These are phyloP conservation scores for Aricia agestis DNA, from an alignment of 1,140 invertebrate species.

Conservation along the genomic window DNA sequence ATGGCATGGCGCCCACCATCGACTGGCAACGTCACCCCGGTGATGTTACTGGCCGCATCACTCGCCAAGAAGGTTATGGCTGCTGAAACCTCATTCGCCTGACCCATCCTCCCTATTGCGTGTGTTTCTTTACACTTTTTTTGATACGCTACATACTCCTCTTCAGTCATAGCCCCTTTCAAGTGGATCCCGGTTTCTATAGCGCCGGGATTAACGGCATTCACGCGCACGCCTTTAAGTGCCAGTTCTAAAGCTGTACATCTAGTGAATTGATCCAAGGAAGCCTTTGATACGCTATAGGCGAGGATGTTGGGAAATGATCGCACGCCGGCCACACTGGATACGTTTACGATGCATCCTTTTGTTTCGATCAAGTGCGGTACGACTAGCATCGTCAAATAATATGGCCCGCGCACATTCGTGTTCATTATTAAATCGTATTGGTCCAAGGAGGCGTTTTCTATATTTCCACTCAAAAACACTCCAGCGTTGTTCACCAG, in stretches of 20 bases:
- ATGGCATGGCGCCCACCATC: constrained; percentile 79
- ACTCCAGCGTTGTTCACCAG: constrained; percentile 86
- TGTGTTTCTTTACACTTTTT: constrained; percentile 83
- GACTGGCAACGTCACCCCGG: constrained; percentile 83
- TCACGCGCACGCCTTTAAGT: constrained; percentile 83
- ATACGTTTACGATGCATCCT: constrained; percentile 77
- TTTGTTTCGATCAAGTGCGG: constrained; percentile 83
- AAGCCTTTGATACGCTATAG: constrained; percentile 87
- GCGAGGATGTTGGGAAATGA: constrained; percentile 80
- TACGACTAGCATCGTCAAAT: constrained; percentile 83
- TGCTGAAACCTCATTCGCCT: constrained; percentile 82
- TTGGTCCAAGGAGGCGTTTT: constrained; percentile 82
- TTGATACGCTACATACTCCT: constrained; percentile 81
- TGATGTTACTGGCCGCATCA: constrained; percentile 84
- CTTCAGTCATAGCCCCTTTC: constrained; percentile 79
- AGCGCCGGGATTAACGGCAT: constrained; percentile 85
- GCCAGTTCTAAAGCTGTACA: constrained; percentile 82
- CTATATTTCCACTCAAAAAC: constrained; percentile 80
- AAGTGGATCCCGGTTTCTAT: constrained; percentile 83
- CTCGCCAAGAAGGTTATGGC: constrained; percentile 81
- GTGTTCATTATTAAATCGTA: constrained; percentile 84
- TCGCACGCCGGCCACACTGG: constrained; percentile 83
- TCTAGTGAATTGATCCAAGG: constrained; percentile 87
- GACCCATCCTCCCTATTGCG: constrained; percentile 84
- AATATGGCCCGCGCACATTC: constrained; percentile 84